Percentiles rank a stretch among this genome's conserved stretches.
Conservation (phyloP, 1,140 invertebrate species). For the Drosophila murphyi region DNA sequence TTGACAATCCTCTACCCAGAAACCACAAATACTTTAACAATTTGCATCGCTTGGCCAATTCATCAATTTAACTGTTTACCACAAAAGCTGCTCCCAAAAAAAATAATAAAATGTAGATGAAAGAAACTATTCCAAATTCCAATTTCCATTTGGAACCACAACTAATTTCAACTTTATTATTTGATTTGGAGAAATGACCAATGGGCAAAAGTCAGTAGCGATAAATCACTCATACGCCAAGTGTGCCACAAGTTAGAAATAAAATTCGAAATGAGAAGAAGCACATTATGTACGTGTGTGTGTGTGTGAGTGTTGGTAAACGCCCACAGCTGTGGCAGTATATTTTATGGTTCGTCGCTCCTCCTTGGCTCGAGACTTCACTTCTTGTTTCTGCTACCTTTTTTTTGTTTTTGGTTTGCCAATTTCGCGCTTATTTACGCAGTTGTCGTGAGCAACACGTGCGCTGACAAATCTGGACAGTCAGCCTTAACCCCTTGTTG, state of each 20-base stretch:
- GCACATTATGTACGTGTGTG: conserved; percentile 2
- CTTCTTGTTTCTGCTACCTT: conserved; percentile 5
- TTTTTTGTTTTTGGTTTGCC: conserved; percentile 40
- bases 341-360: conserved; percentile 55
- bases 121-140: conserved; percentile 58
- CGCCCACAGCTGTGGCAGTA: conserved; percentile 45
- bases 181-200: conserved; percentile 52
- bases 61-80: conserved; percentile 67
- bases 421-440: conserved; percentile 76
- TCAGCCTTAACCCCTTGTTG: conserved; percentile 51
- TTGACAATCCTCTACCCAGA: background rate
- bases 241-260: conserved; percentile 46
- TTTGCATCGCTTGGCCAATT: conserved; percentile 47
- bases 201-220: conserved; percentile 46
- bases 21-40: conserved; percentile 20
- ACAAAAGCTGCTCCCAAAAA: conserved; percentile 21
- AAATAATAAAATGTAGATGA: background rate
- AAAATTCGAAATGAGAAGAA: conserved; percentile 27
- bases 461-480: conserved; percentile 64
- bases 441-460: conserved; percentile 75
- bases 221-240: conserved; percentile 78
- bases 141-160: conserved; percentile 73
- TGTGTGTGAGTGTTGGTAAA: conserved; percentile 18
- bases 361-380: conserved; percentile 11
- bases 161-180: conserved; percentile 82